Base-by-base conservation (phyloP, 1,140 invertebrate species). In the Plodia interpunctella region DNA sequence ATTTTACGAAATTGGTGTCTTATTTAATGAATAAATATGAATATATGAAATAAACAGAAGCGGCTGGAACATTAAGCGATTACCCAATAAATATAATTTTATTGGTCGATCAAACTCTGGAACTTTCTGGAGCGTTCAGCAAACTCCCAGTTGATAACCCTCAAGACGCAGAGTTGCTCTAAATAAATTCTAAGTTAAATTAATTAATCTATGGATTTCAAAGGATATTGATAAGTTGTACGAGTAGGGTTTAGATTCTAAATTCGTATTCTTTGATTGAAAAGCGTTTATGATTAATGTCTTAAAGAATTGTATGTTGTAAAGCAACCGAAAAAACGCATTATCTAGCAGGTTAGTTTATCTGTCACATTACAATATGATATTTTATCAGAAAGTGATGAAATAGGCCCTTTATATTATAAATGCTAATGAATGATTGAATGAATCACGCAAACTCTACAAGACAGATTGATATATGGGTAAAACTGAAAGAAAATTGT, bases 191-290 rank as follows among this genome's bases (percentile, higher is more conserved):
- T 11, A 19, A 51, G 20, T 19, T 20, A 19, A 19, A 15, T 51
- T 51, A 51, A 51, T 51, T 51, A 51, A 20, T 51, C 20, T 19
- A 15, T 1, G n/a, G 13, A 51, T 51, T 51, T 51, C 49, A 51
- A 51, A 51, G 49, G 49, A 51, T 21, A 53, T 53, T 53, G 20
- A 25, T 25, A 53, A 53, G 19, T 20, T 51, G 17, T 20, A 20
- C 49, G 20, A 51, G 9, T 8, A 9, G 30, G 30, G 30, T 1
- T 32, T 32, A 5, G 9, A 32, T 32, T 32, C 10, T 32, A 32
- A 32, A 5, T 32, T 32, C 30, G 9, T 32, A 9, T n/a, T n/a
- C n/a, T n/a, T n/a, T n/a, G n/a, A n/a, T n/a, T n/a, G n/a, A n/a
- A n/a, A n/a, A n/a, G n/a, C n/a, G n/a, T n/a, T n/a, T n/a, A n/a